Percentiles rank a stretch among this genome's conserved stretches.
These are phyloP conservation scores for Exocentrus adspersus DNA, from an alignment of 2,888 invertebrate genomes.

Conservation along the genomic window DNA sequence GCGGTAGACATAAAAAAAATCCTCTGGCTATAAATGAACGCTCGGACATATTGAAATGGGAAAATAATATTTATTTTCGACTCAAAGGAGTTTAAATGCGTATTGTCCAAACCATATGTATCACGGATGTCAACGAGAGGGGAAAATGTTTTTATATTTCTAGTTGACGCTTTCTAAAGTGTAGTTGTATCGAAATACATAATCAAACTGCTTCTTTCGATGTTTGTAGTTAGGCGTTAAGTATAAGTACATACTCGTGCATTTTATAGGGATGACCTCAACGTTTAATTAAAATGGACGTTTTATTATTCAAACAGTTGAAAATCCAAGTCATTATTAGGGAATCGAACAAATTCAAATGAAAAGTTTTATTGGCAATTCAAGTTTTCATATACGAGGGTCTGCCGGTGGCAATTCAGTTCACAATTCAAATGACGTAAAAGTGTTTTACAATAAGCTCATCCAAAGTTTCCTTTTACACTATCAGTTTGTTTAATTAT, in stretches of 20 bases:
- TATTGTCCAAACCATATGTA: not conserved
- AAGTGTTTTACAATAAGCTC: not conserved
- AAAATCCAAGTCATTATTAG: constrained; percentile 4
- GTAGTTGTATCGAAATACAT: not conserved
- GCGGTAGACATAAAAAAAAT: no score
- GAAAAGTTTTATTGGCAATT: constrained; percentile 15
- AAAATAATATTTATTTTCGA: not conserved
- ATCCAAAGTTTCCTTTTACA: not conserved
- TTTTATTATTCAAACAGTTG: constrained; percentile 16
- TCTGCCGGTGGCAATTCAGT: not conserved
- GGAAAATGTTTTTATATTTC: constrained; percentile 40
- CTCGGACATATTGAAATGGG: no score
- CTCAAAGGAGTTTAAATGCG: not conserved
- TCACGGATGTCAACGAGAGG: constrained; percentile 22
- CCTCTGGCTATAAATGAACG: no score
- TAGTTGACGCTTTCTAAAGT: constrained; percentile 24
- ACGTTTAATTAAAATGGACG: constrained; percentile 4
- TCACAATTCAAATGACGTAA: not conserved
- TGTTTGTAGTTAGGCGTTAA: no score
- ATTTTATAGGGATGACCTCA: constrained; percentile 1
- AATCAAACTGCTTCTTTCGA: no score
- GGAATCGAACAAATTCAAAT: constrained; percentile 12
- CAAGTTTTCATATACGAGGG: constrained; percentile 10
- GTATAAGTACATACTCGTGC: no score
- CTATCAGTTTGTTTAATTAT: not conserved